Evolutionary conservation across 2,113 vertebrate species (phyloP), one percentile per base, ranked within the genome.

Genomic region (Cyprinodon brontotheroides): DNA sequence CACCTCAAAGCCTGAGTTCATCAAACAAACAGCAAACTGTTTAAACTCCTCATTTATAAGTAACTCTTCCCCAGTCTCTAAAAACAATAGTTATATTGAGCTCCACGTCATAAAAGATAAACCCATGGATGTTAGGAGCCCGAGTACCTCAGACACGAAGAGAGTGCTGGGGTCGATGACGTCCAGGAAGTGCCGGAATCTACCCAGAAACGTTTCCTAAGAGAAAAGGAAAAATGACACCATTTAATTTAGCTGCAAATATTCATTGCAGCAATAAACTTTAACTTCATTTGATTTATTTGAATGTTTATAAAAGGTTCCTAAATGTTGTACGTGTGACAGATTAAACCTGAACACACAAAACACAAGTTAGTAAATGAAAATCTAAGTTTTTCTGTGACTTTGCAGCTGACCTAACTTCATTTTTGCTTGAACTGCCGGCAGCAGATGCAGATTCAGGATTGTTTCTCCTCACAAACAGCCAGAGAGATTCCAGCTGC

Each of bases 121-220:
- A 29, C 29, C 29, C 29, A 29, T 29, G 1, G 29, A 29, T 29
- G 29, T 29, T 29, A 29, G 29, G 29, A 29, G 29, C 29, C 29
- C 29, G 29, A 29, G 87, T 94, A 98, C 97, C 97, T 98, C 94
- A 0, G 96, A 95, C 65, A 96, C 96, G 65, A 98, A 96, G 61
- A 98, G 95, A 0, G 96, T 98, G 45, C 96, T 94, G 0, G 96
- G 97, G 85, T 98, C 96, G 0, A 98, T 96, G 91, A 98, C 96
- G 84, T 98, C 96, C 94, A 98, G 67, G 91, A 97, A 98, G 93
- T 98, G 97, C 72, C 96, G 92, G 91, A 99, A 95, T 57, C 97
- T 91, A 62, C 96, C 96, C 41, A 91, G 94, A 86, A 98, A 98
- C 0, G 95, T 96, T 3, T 87, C 93, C 97, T 98, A 29, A 29